Evolutionary conservation across 2,113 vertebrate species (phyloP).

Genomic region (Orthonyx spaldingii): DNA sequence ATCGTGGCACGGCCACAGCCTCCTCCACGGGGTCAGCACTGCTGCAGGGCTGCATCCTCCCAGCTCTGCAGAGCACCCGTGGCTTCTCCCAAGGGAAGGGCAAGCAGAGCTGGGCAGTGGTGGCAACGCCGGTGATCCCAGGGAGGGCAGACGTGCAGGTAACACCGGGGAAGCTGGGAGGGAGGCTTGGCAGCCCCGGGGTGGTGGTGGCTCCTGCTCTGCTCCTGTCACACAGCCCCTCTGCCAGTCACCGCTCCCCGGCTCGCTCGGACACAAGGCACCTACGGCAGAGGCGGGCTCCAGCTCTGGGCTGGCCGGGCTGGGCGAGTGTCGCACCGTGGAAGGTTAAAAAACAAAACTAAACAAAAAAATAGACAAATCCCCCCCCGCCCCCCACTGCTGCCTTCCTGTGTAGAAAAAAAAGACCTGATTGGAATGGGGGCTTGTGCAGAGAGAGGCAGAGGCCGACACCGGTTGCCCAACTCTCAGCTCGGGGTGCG

Average conservation of each 20-base stretch:
- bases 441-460: conserved; percentile 15
- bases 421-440: conserved; percentile 19
- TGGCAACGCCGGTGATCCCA: background rate
- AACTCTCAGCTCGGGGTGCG: background rate
- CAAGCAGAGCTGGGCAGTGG: background rate
- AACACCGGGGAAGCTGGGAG: background rate
- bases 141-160: background rate
- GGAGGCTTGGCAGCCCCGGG: background rate
- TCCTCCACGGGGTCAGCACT: background rate
- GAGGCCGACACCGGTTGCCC: background rate
- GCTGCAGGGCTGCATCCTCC: background rate
- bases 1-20: background rate
- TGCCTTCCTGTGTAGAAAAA: conserved; percentile 27
- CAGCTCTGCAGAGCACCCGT: background rate
- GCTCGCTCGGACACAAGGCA: conserved; percentile 68
- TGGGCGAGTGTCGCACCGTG: conserved; percentile 6
- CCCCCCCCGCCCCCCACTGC: background rate
- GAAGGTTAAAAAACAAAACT: background rate
- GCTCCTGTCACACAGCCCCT: background rate
- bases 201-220: background rate
- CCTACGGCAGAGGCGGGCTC: conserved; percentile 73
- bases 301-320: conserved; percentile 55
- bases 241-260: background rate
- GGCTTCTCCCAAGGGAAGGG: background rate
- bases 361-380: background rate